Conservation (phyloP, 2,888 invertebrate genomes). For the Tachina grossa region DNA sequence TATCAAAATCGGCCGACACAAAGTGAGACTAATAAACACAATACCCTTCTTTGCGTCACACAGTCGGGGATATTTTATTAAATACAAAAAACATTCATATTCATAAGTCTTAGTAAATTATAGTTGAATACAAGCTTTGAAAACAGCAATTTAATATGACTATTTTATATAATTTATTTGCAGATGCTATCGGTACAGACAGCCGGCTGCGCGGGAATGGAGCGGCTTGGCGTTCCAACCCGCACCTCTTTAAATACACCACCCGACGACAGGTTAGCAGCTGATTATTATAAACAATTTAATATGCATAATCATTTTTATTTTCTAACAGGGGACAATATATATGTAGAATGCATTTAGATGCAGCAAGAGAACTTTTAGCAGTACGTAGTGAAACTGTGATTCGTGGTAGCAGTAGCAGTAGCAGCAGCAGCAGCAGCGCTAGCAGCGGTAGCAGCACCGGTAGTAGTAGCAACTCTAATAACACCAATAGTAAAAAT, state of each 20-base stretch:
- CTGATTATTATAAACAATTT: neutral
- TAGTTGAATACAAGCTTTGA: too few relatives aligned
- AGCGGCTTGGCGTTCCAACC: slow-evolving; percentile 86
- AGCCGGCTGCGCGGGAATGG: slow-evolving; percentile 89
- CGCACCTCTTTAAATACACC: slow-evolving; percentile 83
- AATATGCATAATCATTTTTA: neutral
- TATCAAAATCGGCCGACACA: too few relatives aligned
- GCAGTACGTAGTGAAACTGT: slow-evolving; percentile 79
- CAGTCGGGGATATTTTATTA: too few relatives aligned
- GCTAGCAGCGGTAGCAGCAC: slow-evolving; percentile 39
- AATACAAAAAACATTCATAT: too few relatives aligned
- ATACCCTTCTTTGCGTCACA: too few relatives aligned
- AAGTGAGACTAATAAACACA: too few relatives aligned
- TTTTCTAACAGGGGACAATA: slow-evolving; percentile 79
- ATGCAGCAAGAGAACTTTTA: slow-evolving; percentile 82
- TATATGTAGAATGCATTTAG: slow-evolving; percentile 82
- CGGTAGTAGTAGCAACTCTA: slow-evolving; percentile 47
- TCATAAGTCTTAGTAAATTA: too few relatives aligned
- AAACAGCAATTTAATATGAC: neutral
- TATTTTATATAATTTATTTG: slow-evolving; percentile 74
- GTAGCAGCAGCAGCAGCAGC: slow-evolving; percentile 72
- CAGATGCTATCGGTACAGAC: slow-evolving; percentile 89
- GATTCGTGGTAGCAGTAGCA: slow-evolving; percentile 75
- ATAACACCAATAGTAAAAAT: slow-evolving; percentile 60
- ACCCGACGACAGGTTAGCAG: slow-evolving; percentile 82